Base-by-base conservation (phyloP, 37 sponge, comb jelly and placozoan species). In the Aplysina aerophoba region DNA sequence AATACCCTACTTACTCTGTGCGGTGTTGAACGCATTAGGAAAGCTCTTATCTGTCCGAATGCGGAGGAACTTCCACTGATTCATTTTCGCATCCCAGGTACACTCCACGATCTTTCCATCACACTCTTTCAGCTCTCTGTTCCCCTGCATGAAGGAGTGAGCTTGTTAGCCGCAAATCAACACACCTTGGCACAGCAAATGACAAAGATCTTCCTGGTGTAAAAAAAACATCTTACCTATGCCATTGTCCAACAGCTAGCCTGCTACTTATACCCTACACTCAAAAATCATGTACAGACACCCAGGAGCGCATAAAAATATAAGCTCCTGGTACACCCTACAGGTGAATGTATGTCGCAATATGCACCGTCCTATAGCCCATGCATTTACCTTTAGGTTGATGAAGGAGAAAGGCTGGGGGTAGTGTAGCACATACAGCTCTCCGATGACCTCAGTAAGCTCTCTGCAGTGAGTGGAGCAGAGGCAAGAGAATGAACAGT, bases 101-200 rank as follows among this genome's bases (percentile, higher is more conserved):
- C 99, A 99, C 87, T 99, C 99, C 16, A 99, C 80, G n/a, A 99
- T 99, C 20, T 90, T 90, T 4, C 92, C 85, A 84, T 95, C 87
- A 24, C 91, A 72, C 57, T 93, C 83, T 66, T 65, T 80, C 0
- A 86, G 81, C 79, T 95, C 96, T 79, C 85, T 97, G 58, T 88
- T 86, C 5, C 39, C 59, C 87, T 88, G 66, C 31, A 65, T 4
- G 31, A 44, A 44, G 50, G 50, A 44, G 50, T 44, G 50, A 8
- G 50, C 6, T 44, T 3, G 50, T n/a, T n/a, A n/a, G n/a, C n/a
- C n/a, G n/a, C n/a, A n/a, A 58, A 15, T 20, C 59, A 58, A 58
- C 59, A 58, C 59, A 20, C 17, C 59, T 58, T 20, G 59, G 17
- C 59, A 58, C 59, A 20, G 59, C 19, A 58, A 58, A 58, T 58